Percentiles rank a stretch among this genome's conserved stretches.
phyloP scores from a whole-genome alignment of 2,797 vertebrate genomes.

The Macrochelys suwanniensis region DNA sequence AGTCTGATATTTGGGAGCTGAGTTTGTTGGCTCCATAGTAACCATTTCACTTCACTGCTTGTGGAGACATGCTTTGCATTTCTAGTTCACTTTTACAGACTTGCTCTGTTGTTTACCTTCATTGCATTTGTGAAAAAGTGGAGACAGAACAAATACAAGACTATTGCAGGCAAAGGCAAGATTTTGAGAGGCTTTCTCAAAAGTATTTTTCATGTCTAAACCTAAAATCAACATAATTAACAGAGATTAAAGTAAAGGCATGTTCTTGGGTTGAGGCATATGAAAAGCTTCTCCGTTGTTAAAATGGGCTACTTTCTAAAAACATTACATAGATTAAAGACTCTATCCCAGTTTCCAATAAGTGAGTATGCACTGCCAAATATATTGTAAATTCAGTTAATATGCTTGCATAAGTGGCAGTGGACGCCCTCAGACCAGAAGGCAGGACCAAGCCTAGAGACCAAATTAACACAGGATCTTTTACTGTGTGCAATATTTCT shows the following conservation, averaged over 20 bases:
- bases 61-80: constrained; percentile 82
- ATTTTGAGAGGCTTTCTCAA: constrained; percentile 13
- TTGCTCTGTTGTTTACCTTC: constrained; percentile 65
- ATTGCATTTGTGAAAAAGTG: constrained; percentile 35
- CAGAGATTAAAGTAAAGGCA: neutral
- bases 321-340: constrained; percentile 1
- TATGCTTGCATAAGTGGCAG: neutral
- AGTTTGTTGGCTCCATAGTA: constrained; percentile 85
- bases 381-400: neutral
- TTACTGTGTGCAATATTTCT: neutral
- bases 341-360: neutral
- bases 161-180: neutral
- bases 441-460: neutral
- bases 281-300: neutral
- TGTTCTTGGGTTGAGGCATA: neutral
- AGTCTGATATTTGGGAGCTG: constrained; percentile 77
- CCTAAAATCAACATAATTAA: constrained; percentile 18
- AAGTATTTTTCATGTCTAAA: neutral
- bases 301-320: neutral
- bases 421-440: neutral
- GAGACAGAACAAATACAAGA: constrained; percentile 47
- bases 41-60: constrained; percentile 81
- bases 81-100: constrained; percentile 77
- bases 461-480: neutral
- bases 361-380: neutral